Evolutionary conservation across 2,888 invertebrate species (phyloP).

Genomic region (Busseola fusca): DNA sequence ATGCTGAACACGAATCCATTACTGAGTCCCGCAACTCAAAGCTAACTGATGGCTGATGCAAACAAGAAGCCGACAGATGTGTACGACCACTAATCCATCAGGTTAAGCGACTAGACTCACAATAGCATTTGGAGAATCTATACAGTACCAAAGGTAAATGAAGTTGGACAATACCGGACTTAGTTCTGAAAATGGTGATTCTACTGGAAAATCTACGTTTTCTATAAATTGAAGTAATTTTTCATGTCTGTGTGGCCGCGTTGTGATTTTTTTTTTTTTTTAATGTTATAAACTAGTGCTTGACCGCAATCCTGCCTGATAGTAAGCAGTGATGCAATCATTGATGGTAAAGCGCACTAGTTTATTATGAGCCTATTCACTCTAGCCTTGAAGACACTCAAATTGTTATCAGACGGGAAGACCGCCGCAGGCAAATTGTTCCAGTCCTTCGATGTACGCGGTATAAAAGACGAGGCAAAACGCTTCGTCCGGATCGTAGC

Average conservation of each 20-base stretch:
- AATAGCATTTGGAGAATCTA: constrained; percentile 25
- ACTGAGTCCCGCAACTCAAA: constrained; percentile 13
- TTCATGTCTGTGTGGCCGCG: not conserved
- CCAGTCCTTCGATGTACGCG: no score
- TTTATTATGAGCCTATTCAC: no score
- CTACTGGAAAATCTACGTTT: not conserved
- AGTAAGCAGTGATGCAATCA: no score
- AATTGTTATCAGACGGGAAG: no score
- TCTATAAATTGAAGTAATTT: not conserved
- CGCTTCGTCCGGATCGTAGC: no score
- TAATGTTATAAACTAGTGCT: no score
- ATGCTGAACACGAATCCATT: constrained; percentile 9
- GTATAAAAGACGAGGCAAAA: no score
- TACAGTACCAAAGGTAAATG: constrained; percentile 20
- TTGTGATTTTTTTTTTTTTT: no score
- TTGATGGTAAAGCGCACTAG: no score
- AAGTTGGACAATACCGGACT: not conserved
- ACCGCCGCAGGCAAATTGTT: no score
- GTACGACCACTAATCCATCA: constrained; percentile 51
- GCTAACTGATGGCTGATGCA: constrained; percentile 41
- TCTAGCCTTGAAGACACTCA: no score
- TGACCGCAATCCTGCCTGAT: no score
- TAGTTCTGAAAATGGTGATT: not conserved
- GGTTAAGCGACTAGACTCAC: constrained; percentile 32
- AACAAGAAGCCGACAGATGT: constrained; percentile 51